A percentile compares a stretch with the other conserved stretches of the same genome.
These are phyloP conservation scores for Chloroceryle amazona DNA, from an alignment of 2,797 vertebrate genomes.

Conservation along the genomic window DNA sequence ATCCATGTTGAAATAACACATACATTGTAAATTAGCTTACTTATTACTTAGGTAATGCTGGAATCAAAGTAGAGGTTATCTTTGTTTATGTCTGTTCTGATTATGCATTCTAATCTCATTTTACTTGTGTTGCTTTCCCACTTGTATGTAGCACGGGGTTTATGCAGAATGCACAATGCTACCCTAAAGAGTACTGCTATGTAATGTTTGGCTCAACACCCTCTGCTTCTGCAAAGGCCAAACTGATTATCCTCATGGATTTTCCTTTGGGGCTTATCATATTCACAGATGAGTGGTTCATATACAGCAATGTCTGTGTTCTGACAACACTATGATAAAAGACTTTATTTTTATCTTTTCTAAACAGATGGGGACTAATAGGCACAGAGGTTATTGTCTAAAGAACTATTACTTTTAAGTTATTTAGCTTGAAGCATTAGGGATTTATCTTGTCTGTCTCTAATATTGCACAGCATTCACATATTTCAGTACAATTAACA, in stretches of 20 bases:
- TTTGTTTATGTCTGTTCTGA: background rate
- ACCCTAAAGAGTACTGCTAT: background rate
- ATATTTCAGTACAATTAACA: background rate
- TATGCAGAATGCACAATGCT: background rate
- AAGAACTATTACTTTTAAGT: background rate
- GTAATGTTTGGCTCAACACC: background rate
- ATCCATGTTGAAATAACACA: background rate
- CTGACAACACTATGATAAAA: background rate
- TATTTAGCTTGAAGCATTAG: background rate
- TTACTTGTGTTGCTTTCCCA: background rate
- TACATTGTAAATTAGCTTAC: background rate
- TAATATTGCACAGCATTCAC: background rate
- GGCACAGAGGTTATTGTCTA: background rate
- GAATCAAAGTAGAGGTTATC: background rate
- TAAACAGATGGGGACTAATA: constrained; percentile 2
- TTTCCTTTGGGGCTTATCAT: background rate
- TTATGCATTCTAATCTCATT: background rate
- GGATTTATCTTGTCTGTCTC: background rate
- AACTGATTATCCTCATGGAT: background rate
- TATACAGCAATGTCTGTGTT: constrained; percentile 6
- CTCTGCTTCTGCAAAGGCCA: background rate
- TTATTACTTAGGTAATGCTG: background rate
- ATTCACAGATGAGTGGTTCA: background rate
- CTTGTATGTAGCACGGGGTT: background rate
- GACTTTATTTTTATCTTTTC: background rate